These are phyloP conservation scores for Philhelius pedissequus DNA, from an alignment of 2,888 invertebrate genomes.

Conservation along the genomic window DNA sequence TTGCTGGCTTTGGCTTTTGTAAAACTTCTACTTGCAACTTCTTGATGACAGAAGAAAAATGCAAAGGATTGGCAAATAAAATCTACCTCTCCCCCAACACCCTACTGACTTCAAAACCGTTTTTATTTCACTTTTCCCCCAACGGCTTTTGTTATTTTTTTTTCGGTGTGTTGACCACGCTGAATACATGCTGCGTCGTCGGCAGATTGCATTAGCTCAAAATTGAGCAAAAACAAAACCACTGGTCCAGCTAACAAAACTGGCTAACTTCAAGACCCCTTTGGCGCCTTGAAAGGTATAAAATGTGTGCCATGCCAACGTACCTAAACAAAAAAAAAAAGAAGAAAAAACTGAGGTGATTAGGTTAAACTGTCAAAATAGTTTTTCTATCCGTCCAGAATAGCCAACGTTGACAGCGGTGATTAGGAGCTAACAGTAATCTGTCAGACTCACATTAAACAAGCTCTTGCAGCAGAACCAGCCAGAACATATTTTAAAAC, in stretches of 20 bases:
- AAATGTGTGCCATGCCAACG: slow-evolving; percentile 38
- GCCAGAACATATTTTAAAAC: not conserved
- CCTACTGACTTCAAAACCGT: slow-evolving; percentile 28
- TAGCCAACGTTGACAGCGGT: slow-evolving; percentile 51
- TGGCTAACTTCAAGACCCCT: slow-evolving; percentile 24
- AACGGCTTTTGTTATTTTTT: slow-evolving; percentile 14
- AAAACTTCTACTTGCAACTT: slow-evolving; percentile 49
- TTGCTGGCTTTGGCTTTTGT: slow-evolving; percentile 59
- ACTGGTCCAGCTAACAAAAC: slow-evolving; percentile 10
- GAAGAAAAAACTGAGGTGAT: slow-evolving; percentile 40
- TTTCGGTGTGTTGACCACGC: slow-evolving; percentile 27
- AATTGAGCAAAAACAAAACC: slow-evolving; percentile 47
- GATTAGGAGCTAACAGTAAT: slow-evolving; percentile 62
- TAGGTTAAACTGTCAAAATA: slow-evolving; percentile 66
- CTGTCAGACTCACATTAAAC: slow-evolving; percentile 28
- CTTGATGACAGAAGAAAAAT: slow-evolving; percentile 59
- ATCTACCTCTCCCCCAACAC: no score
- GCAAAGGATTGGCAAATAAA: slow-evolving; percentile 62
- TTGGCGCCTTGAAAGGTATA: slow-evolving; percentile 43
- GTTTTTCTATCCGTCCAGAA: slow-evolving; percentile 35
- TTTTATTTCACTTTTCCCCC: slow-evolving; percentile 53
- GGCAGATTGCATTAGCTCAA: slow-evolving; percentile 57
- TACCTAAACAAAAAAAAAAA: not conserved
- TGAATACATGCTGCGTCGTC: slow-evolving; percentile 33
- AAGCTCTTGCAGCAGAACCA: not conserved